Conservation (phyloP, 1,140 invertebrate genomes). For the Pseudomyrmex dendroicus region DNA sequence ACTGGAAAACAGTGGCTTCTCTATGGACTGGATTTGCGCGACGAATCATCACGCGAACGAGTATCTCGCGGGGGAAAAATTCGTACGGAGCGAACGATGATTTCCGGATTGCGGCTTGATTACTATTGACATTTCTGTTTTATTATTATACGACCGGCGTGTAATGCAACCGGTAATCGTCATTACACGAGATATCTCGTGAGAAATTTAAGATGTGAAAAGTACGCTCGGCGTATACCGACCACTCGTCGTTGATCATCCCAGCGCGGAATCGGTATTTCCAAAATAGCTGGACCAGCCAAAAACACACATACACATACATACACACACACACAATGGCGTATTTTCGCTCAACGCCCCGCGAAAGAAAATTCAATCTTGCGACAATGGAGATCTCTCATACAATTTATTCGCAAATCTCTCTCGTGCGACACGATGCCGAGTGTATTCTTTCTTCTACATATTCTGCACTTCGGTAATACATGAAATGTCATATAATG, state of each 20-base stretch:
- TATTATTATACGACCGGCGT: constrained; percentile 25
- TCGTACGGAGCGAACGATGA: neutral
- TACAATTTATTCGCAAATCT: too few species aligned
- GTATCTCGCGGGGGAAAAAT: neutral
- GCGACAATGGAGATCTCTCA: neutral
- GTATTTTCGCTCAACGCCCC: constrained; percentile 1
- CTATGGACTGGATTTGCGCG: neutral
- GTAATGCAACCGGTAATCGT: neutral
- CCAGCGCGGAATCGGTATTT: constrained; percentile 42
- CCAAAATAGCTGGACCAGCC: constrained; percentile 69
- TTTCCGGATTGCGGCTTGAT: neutral
- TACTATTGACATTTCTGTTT: constrained; percentile 40
- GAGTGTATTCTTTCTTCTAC: neutral
- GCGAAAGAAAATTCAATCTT: constrained; percentile 5
- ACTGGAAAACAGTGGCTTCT: neutral
- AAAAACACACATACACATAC: constrained; percentile 1
- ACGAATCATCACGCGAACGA: too few species aligned
- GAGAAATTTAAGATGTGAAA: neutral
- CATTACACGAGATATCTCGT: neutral
- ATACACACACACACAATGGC: constrained; percentile 14
- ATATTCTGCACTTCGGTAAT: constrained; percentile 20
- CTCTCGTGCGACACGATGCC: constrained; percentile 5
- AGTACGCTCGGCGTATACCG: neutral
- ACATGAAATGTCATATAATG: constrained; percentile 24
- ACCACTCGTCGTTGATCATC: constrained; percentile 55